These are phyloP conservation scores for Microchrysa polita DNA, from an alignment of 2,888 invertebrate species.

Conservation along the genomic window DNA sequence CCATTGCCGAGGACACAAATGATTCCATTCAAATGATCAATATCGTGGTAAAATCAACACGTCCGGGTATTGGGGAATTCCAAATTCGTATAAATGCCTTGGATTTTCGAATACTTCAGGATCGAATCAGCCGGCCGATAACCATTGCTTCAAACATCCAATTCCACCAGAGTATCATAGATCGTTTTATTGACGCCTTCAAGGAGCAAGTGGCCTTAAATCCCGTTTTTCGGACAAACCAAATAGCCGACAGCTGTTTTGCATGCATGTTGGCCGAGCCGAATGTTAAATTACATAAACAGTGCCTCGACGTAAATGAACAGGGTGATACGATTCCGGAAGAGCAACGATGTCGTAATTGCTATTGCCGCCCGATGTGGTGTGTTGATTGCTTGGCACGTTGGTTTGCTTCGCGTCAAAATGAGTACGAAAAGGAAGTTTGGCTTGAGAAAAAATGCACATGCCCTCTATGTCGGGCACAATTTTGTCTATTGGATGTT, in stretches of 20 bases:
- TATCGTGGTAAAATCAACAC: conserved; percentile 76
- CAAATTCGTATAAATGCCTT: conserved; percentile 79
- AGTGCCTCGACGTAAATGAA: conserved; percentile 69
- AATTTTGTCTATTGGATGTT: conserved; percentile 87
- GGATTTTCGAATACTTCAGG: conserved; percentile 81
- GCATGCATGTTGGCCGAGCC: conserved; percentile 86
- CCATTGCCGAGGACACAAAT: conserved; percentile 73
- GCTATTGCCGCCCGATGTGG: conserved; percentile 89
- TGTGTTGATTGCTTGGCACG: conserved; percentile 85
- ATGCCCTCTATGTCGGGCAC: conserved; percentile 87
- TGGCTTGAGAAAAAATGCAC: conserved; percentile 87
- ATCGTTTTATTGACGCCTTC: conserved; percentile 86
- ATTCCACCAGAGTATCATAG: conserved; percentile 80
- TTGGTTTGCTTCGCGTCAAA: conserved; percentile 89
- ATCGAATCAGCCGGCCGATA: conserved; percentile 75
- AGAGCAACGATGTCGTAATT: conserved; percentile 64
- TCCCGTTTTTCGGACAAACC: conserved; percentile 67
- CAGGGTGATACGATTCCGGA: conserved; percentile 60
- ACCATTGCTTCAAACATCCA: conserved; percentile 74
- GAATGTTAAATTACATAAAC: conserved; percentile 80
- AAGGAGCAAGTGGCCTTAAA: conserved; percentile 78
- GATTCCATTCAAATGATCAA: conserved; percentile 84
- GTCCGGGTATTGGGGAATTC: conserved; percentile 71
- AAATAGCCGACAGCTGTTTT: conserved; percentile 85
- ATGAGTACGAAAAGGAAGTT: conserved; percentile 72